Evolutionary conservation across 2,113 vertebrate species (phyloP).

Genomic region (Festucalex cinctus): DNA sequence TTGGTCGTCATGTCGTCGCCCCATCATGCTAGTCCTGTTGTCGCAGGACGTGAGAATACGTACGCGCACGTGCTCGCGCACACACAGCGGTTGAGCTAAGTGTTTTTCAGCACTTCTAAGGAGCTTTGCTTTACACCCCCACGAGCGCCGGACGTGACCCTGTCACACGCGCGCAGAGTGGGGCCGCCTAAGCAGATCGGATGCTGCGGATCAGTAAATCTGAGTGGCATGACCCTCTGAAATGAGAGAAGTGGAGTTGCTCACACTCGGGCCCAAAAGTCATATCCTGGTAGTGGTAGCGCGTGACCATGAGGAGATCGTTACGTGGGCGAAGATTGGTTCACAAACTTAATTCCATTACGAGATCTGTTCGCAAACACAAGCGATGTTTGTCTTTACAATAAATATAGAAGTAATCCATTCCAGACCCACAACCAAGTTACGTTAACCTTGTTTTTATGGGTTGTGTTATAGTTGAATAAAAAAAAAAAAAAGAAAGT

Average conservation of each 20-base stretch:
- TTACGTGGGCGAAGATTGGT: background rate
- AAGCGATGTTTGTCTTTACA: background rate
- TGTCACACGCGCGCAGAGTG: slow-evolving; percentile 33
- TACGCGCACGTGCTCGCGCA: slow-evolving; percentile 50
- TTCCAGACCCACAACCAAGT: too few species aligned
- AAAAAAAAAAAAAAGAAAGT: too few species aligned
- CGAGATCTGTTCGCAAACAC: background rate
- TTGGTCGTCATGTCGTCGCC: background rate
- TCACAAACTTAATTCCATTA: background rate
- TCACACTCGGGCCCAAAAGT: background rate
- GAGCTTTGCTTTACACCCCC: slow-evolving; percentile 49
- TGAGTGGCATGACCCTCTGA: slow-evolving; percentile 54
- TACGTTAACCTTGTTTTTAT: too few species aligned
- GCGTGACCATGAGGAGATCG: background rate
- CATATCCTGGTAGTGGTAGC: background rate
- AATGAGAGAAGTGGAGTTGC: slow-evolving; percentile 20
- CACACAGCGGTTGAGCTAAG: slow-evolving; percentile 51
- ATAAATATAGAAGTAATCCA: too few species aligned
- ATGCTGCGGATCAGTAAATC: slow-evolving; percentile 61
- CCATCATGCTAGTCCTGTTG: background rate
- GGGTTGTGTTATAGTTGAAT: too few species aligned
- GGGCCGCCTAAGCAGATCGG: slow-evolving; percentile 66
- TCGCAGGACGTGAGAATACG: slow-evolving; percentile 27
- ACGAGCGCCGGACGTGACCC: slow-evolving; percentile 54
- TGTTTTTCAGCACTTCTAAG: slow-evolving; percentile 58